phyloP scores from a whole-genome alignment of 2,797 vertebrate species.

The Coreius guichenoti region DNA sequence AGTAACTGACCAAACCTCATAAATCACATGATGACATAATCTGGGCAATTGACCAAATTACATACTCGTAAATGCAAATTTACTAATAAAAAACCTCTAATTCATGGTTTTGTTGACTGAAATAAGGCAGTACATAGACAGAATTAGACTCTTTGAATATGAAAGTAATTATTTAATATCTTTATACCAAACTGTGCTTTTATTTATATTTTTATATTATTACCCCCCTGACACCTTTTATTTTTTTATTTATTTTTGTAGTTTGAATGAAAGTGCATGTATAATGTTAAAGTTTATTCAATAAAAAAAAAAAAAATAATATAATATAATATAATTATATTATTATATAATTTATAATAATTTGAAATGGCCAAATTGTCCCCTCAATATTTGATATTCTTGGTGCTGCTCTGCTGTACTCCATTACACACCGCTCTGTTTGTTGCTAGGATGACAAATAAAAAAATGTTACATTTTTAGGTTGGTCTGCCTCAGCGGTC shows the following conservation, averaged over 20 bases:
- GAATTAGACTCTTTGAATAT: background rate
- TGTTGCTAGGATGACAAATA: no score
- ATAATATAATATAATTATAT: no score
- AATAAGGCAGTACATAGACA: background rate
- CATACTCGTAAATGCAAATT: background rate
- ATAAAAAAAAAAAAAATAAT: background rate
- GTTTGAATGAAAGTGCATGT: background rate
- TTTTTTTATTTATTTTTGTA: no score
- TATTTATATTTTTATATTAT: background rate
- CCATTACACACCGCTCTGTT: no score
- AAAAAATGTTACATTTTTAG: no score
- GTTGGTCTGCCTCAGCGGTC: no score
- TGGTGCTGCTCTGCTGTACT: no score
- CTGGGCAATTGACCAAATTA: background rate
- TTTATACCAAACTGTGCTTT: background rate
- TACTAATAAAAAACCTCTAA: background rate
- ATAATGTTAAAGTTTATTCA: background rate
- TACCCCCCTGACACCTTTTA: background rate
- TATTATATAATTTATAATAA: no score
- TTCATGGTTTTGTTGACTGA: background rate
- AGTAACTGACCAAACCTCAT: background rate
- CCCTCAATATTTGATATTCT: no score
- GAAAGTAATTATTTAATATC: background rate
- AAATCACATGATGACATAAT: background rate
- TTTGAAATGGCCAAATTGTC: no score